Evolutionary conservation across 35 echinoderm and acorn worm species (phyloP).

Genomic region (Holothuria glaberrima): DNA sequence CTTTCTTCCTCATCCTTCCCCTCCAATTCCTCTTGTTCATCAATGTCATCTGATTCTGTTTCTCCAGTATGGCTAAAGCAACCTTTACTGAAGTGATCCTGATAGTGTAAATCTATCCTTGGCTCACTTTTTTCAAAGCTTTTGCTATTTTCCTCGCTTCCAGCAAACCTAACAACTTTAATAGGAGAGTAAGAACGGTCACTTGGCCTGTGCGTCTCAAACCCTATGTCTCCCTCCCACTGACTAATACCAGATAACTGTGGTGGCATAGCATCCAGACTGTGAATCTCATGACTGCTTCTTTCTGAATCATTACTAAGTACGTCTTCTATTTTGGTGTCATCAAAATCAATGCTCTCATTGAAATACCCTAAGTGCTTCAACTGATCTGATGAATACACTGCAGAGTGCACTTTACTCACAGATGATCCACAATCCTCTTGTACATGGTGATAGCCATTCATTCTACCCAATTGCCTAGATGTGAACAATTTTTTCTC

Average conservation of each 20-base stretch:
- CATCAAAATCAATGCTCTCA: background rate
- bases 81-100: too few species aligned
- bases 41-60: too few species aligned
- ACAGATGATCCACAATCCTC: background rate
- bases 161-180: conserved; percentile 28
- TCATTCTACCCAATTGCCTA: too few species aligned
- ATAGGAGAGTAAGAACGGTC: conserved; percentile 15
- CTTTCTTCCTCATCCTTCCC: too few species aligned
- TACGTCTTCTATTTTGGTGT: background rate
- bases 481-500: too few species aligned
- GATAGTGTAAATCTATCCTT: too few species aligned
- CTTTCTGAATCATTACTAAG: too few species aligned
- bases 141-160: background rate
- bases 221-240: background rate
- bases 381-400: background rate
- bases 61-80: too few species aligned
- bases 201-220: conserved; percentile 41
- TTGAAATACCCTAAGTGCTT: background rate
- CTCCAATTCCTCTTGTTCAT: too few species aligned
- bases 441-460: background rate
- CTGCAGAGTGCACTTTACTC: background rate
- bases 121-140: too few species aligned
- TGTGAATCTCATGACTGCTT: background rate
- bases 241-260: background rate
- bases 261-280: background rate